phyloP scores from a whole-genome alignment of 2,113 vertebrate genomes.

The Bubo blakistoni region DNA sequence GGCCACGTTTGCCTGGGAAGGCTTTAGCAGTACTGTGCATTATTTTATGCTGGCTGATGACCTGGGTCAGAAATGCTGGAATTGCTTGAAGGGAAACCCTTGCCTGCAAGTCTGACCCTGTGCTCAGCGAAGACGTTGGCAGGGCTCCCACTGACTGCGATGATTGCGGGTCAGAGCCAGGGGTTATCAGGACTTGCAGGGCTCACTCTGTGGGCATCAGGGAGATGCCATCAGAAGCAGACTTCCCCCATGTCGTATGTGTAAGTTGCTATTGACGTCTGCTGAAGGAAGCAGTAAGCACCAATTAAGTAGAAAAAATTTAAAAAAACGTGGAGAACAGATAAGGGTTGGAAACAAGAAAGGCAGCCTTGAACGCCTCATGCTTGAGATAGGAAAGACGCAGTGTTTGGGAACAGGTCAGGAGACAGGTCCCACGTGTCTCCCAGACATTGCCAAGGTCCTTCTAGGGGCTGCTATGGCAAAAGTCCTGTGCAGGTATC shows the following conservation, averaged over 20 bases:
- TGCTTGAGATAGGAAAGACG: not conserved
- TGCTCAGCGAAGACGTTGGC: not conserved
- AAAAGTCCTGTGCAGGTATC: not conserved
- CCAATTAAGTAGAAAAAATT: not conserved
- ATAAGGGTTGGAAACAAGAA: not conserved
- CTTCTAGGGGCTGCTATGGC: not conserved
- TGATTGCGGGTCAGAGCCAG: rapidly evolving
- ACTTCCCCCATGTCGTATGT: not conserved
- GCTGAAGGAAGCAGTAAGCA: not conserved
- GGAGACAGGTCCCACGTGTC: not conserved
- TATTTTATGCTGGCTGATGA: not conserved
- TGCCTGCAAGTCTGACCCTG: not conserved
- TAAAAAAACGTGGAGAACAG: not conserved
- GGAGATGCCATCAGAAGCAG: not conserved
- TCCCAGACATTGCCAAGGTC: not conserved
- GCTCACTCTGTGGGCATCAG: not conserved
- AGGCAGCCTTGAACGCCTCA: not conserved
- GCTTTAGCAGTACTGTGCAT: not conserved
- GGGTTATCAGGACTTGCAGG: not conserved
- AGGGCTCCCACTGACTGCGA: not conserved
- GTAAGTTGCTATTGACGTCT: not conserved
- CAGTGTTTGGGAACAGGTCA: not conserved
- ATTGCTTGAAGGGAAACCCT: not conserved
- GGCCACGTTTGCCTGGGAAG: not conserved
- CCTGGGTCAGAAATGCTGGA: not conserved